phyloP scores from a whole-genome alignment of 2,113 vertebrate genomes.

The Tupaia chinensis region DNA sequence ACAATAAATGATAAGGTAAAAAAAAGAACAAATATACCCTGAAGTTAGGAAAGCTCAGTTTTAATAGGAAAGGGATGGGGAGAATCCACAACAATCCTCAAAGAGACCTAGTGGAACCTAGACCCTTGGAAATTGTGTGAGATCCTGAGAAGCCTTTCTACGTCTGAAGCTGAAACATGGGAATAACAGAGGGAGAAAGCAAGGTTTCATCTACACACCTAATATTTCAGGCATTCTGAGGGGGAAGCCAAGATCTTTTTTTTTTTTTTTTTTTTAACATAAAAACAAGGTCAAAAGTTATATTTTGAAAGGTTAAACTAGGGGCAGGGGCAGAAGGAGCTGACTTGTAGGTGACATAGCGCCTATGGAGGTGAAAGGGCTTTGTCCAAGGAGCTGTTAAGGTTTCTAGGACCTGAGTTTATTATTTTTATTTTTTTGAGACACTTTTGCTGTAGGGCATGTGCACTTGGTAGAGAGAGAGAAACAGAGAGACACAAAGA shows the following conservation, averaged over 20 bases:
- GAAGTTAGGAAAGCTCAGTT: conserved; percentile 46
- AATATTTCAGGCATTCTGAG: not conserved
- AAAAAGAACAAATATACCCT: conserved; percentile 73
- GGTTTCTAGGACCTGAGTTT: not conserved
- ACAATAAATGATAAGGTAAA: conserved; percentile 72
- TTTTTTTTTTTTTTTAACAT: not conserved
- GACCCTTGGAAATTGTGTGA: conserved; percentile 11
- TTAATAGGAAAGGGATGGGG: not conserved
- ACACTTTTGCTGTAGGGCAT: too few species aligned
- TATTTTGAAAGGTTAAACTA: not conserved
- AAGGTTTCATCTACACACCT: not conserved
- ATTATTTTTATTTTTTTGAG: too few species aligned
- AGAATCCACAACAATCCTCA: not conserved
- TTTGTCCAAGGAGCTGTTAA: not conserved
- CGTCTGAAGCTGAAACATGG: conserved; percentile 60
- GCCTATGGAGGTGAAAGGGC: not conserved
- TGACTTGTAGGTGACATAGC: too few species aligned
- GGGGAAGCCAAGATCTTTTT: conserved; percentile 29
- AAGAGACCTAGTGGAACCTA: conserved; percentile 57
- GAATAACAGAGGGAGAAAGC: not conserved
- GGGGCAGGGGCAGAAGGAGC: rapidly evolving
- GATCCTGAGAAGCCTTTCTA: conserved; percentile 52
- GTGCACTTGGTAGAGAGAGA: too few species aligned
- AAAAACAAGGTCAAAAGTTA: not conserved
- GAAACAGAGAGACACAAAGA: too few species aligned